These are phyloP conservation scores for Clistopyga incitator DNA, from an alignment of 2,888 invertebrate genomes.

Conservation along the genomic window DNA sequence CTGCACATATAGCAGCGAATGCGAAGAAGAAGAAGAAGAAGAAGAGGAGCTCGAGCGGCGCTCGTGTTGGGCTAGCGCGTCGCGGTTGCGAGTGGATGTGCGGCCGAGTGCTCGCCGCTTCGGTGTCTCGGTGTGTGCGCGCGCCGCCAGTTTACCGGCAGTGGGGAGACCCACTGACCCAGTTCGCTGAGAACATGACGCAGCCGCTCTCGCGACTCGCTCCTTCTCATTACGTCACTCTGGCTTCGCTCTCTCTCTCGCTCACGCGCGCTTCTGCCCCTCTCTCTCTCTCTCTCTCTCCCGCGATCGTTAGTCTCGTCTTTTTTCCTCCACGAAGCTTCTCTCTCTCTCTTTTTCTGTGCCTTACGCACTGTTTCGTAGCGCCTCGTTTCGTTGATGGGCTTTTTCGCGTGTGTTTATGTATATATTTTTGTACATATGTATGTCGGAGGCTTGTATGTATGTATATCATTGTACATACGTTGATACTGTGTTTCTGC, in stretches of 20 bases:
- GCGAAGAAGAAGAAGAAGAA: too few relatives aligned
- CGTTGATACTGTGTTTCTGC: constrained; percentile 11
- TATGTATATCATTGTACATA: not conserved
- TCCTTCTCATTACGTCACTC: constrained; percentile 76
- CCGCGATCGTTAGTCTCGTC: constrained; percentile 50
- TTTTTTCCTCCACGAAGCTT: constrained; percentile 65
- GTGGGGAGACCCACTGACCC: constrained; percentile 93
- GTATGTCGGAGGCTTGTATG: not conserved
- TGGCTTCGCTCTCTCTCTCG: constrained; percentile 63
- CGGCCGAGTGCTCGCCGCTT: constrained; percentile 54
- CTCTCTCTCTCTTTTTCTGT: constrained; percentile 63
- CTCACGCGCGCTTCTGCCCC: constrained; percentile 43
- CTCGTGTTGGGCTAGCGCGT: constrained; percentile 66
- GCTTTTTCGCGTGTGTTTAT: not conserved
- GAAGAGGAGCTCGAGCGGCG: not conserved
- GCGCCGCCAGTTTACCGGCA: constrained; percentile 79
- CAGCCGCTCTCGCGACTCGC: constrained; percentile 80
- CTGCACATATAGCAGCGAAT: too few relatives aligned
- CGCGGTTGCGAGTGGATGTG: constrained; percentile 56
- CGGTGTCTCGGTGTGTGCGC: constrained; percentile 62
- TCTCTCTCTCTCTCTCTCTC: constrained; percentile 35
- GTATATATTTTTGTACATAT: not conserved
- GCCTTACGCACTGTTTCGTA: constrained; percentile 68
- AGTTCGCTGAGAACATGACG: constrained; percentile 87
- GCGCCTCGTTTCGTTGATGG: constrained; percentile 19